Evolutionary conservation across 2,113 vertebrate genomes (phyloP).

Genomic region (Nipponia nippon): DNA sequence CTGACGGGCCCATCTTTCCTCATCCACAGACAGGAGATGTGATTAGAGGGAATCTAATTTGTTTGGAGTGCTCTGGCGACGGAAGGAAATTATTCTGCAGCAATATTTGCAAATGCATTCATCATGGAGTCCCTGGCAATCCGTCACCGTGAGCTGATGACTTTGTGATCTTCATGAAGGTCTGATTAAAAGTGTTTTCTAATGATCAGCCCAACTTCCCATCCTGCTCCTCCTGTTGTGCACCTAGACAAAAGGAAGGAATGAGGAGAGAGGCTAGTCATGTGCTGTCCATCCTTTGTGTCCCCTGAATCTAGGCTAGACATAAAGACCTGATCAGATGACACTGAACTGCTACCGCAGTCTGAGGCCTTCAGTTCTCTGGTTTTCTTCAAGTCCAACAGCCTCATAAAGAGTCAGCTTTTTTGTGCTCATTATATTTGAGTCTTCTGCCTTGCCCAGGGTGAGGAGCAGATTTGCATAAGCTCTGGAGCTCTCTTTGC

Average conservation of each 20-base stretch:
- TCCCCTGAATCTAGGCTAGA: background rate
- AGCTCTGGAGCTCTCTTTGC: background rate
- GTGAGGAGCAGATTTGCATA: background rate
- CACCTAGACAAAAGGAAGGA: background rate
- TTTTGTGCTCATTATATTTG: background rate
- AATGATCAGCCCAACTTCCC: constrained; percentile 41
- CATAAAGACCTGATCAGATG: background rate
- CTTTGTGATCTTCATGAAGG: constrained; percentile 71
- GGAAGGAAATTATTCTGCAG: constrained; percentile 78
- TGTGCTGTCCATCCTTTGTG: background rate
- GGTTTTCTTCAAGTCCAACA: background rate
- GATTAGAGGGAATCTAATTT: constrained; percentile 82
- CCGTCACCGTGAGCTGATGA: constrained; percentile 53
- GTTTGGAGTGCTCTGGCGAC: constrained; percentile 75
- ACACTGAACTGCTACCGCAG: background rate
- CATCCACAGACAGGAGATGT: constrained; percentile 71
- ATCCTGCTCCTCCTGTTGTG: background rate
- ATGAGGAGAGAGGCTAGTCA: background rate
- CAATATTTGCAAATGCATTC: constrained; percentile 81
- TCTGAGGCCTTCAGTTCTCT: background rate
- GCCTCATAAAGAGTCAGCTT: background rate
- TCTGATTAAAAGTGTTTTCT: constrained; percentile 67
- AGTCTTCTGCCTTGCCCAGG: background rate
- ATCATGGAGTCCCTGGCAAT: constrained; percentile 72
- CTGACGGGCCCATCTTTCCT: constrained; percentile 71